Evolutionary conservation across 2,888 invertebrate genomes (phyloP).

Genomic region (Harpalus rufipes): DNA sequence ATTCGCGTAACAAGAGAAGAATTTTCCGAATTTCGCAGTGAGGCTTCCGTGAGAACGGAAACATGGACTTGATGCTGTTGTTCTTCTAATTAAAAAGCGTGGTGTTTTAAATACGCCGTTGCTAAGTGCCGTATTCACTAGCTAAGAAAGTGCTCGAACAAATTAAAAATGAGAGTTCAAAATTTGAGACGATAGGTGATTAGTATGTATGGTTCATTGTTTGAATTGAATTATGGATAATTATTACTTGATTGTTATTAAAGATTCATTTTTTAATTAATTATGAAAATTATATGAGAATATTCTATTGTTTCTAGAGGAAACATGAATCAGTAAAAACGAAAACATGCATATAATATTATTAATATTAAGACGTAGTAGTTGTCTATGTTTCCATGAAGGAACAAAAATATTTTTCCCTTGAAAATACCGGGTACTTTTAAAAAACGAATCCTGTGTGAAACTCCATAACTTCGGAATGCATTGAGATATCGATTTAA

Average conservation of each 20-base stretch:
- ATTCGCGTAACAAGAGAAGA: constrained; percentile 58
- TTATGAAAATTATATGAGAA: constrained; percentile 27
- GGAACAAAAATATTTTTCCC: too few relatives aligned
- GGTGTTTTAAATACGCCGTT: constrained; percentile 46
- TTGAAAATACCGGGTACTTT: too few relatives aligned
- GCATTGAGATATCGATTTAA: too few relatives aligned
- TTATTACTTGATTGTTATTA: constrained; percentile 34
- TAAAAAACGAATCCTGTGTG: too few relatives aligned
- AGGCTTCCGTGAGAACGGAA: constrained; percentile 57
- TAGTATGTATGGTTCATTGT: constrained; percentile 19
- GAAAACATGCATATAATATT: not conserved
- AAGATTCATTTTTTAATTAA: constrained; percentile 30
- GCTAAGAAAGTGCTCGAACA: constrained; percentile 22
- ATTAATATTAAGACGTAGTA: too few relatives aligned
- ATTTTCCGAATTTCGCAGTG: constrained; percentile 61
- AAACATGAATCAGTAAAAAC: not conserved
- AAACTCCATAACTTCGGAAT: too few relatives aligned
- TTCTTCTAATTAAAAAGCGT: constrained; percentile 51
- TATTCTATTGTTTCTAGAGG: constrained; percentile 14
- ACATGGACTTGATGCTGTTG: constrained; percentile 42
- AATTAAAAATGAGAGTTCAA: constrained; percentile 29
- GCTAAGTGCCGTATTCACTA: constrained; percentile 18
- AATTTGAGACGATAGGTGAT: not conserved
- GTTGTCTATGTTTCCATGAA: too few relatives aligned
- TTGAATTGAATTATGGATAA: constrained; percentile 25